Base-by-base conservation (phyloP, 2,797 vertebrate genomes). In the Tachyglossus aculeatus region DNA sequence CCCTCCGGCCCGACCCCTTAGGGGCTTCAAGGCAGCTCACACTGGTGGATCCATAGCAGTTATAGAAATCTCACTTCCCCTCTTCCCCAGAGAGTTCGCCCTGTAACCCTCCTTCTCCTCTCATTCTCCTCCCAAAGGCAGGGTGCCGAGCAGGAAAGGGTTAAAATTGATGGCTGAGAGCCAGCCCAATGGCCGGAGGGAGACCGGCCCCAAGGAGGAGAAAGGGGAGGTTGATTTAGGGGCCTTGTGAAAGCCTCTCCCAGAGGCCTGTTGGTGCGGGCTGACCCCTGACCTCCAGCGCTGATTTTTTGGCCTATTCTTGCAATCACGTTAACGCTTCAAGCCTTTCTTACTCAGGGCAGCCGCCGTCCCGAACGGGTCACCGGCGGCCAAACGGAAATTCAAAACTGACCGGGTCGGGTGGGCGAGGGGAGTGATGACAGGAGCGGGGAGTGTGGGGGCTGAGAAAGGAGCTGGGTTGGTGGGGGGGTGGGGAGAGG, bases 251-350 rank as follows among this genome's bases (percentile, higher is more conserved):
- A 95, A 94, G 95, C 92, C 95, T 96, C 95, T 95, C 96, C 94
- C 93, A 96, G 94, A 95, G 95, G 95, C 95, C 96, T 96, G 95
- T 96, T 96, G 96, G 95, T 93, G 94, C 95, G n/a, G 95, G 93
- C 95, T 93, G 88, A 87, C 95, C n/a, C 94, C 93, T 97, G 96
- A 98, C 96, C 96, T 97, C 92, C 91, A 92, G 94, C 84, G 94
- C 96, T 96, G 97, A 95, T 97, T 98, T 98, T 98, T 97, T 97
- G 95, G 98, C 95, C n/a, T 83, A 98, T 98, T 98, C 96, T 97
- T 98, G 94, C 96, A 97, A 96, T 98, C 97, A 97, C 93, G 95
- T 97, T 98, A 97, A 97, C 95, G 96, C 96, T 98, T 96, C 95
- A 97, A 96, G 96, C 95, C 92, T 95, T 96, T 93, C 95, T 96